A percentile compares a stretch with the other conserved stretches of the same genome.
These are phyloP conservation scores for Ophioninae sp. DNA, from an alignment of 2,888 invertebrate species.

Conservation along the genomic window DNA sequence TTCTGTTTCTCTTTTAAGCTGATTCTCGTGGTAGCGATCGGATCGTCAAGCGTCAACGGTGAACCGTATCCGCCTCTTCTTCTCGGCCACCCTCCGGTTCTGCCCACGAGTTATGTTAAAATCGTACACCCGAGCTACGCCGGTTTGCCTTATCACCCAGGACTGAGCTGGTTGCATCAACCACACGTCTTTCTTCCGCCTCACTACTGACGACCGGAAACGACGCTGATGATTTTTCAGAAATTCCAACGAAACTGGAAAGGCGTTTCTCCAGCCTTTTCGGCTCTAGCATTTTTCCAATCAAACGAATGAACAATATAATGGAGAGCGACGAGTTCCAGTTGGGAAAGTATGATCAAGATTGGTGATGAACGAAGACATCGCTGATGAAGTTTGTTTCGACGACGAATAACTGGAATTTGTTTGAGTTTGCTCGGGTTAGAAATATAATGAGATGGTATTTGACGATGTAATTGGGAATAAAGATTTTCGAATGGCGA, in stretches of 20 bases:
- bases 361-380: too few relatives aligned
- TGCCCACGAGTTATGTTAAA: conserved; percentile 57
- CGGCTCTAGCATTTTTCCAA: too few relatives aligned
- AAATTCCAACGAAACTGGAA: conserved; percentile 17
- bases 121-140: conserved; percentile 57
- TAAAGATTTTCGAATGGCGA: too few relatives aligned
- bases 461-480: too few relatives aligned
- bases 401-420: too few relatives aligned
- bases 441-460: too few relatives aligned
- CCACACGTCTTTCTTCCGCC: conserved; percentile 45
- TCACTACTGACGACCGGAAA: conserved; percentile 47
- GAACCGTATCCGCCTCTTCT: conserved; percentile 60
- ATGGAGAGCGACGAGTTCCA: too few relatives aligned
- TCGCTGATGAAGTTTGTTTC: too few relatives aligned
- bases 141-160: conserved; percentile 56
- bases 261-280: conserved; percentile 9
- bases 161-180: conserved; percentile 53
- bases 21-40: conserved; percentile 48
- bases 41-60: conserved; percentile 30
- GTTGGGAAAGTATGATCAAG: too few relatives aligned
- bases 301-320: too few relatives aligned
- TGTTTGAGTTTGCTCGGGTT: too few relatives aligned
- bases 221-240: conserved; percentile 2
- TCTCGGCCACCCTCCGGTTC: conserved; percentile 43
- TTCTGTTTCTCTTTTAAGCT: conserved; percentile 18